Percentiles rank a stretch among this genome's conserved stretches.
Conservation (phyloP, 1,140 invertebrate species). For the Leptinotarsa lineolata region DNA sequence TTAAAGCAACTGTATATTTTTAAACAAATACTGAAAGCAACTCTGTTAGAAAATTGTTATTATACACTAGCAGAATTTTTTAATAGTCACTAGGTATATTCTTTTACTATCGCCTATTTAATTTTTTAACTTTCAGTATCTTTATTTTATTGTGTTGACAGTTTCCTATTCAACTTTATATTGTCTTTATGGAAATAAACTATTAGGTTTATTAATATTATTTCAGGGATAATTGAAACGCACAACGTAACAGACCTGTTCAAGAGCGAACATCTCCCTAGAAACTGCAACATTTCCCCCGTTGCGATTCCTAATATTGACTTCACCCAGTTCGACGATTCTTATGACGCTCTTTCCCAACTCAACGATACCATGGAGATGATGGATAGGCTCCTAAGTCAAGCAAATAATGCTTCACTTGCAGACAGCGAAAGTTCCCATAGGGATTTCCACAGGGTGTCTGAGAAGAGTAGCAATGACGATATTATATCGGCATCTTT, state of each 20-base stretch:
- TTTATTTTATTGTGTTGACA: too few species aligned
- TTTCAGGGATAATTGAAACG: background rate
- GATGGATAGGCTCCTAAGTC: constrained; percentile 23
- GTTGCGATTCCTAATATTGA: constrained; percentile 7
- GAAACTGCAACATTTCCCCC: background rate
- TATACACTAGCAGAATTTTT: too few species aligned
- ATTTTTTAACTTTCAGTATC: too few species aligned
- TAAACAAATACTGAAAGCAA: too few species aligned
- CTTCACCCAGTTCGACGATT: constrained; percentile 3
- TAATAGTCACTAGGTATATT: too few species aligned
- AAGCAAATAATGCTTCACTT: constrained; percentile 9
- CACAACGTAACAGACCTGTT: background rate
- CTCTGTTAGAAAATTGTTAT: too few species aligned
- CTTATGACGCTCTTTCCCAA: background rate
- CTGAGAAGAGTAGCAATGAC: background rate
- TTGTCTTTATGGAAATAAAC: too few species aligned
- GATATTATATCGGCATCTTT: constrained; percentile 7
- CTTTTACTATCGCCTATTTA: too few species aligned
- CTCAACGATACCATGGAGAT: constrained; percentile 29
- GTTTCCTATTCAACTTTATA: too few species aligned
- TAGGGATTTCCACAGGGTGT: background rate
- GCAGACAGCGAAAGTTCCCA: constrained; percentile 2
- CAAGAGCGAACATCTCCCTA: background rate
- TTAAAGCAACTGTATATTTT: too few species aligned
- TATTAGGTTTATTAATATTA: too few species aligned